Evolutionary conservation across 2,113 vertebrate species (phyloP).

Genomic region (Sphyrna mokarran): DNA sequence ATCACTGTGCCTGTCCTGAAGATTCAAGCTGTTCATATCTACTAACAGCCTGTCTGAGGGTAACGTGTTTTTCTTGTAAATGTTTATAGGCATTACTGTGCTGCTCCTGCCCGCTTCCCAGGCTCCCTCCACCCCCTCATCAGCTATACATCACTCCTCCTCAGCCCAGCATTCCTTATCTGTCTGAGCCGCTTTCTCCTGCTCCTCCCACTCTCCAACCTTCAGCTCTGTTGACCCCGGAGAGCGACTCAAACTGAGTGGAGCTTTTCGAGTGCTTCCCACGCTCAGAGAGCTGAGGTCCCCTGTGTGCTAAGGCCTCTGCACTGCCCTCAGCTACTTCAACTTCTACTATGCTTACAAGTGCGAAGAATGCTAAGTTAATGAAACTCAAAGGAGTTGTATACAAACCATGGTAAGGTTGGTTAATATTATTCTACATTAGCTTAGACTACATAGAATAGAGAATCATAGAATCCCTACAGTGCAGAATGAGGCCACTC

Average conservation of each 20-base stretch:
- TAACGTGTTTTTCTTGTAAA: background rate
- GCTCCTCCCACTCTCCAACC: background rate
- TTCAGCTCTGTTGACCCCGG: background rate
- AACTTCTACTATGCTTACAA: background rate
- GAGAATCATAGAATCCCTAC: background rate
- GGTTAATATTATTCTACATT: too few species aligned
- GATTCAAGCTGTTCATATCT: slow-evolving; percentile 19
- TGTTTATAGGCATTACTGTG: background rate
- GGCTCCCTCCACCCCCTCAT: background rate
- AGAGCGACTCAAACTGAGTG: background rate
- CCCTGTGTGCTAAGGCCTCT: background rate
- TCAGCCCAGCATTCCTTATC: background rate
- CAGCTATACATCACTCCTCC: background rate
- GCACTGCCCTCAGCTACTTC: background rate
- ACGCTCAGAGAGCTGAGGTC: background rate
- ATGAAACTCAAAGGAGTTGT: background rate
- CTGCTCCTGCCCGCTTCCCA: background rate
- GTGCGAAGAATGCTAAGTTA: background rate
- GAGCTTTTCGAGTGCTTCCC: background rate
- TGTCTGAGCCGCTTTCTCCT: background rate
- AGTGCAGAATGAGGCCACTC: too few species aligned
- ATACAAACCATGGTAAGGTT: background rate
- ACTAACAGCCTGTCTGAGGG: background rate
- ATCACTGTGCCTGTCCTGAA: slow-evolving; percentile 13
- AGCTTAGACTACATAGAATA: background rate